These are phyloP conservation scores for Varanus komodoensis DNA, from an alignment of 2,113 vertebrate species.

Conservation along the genomic window DNA sequence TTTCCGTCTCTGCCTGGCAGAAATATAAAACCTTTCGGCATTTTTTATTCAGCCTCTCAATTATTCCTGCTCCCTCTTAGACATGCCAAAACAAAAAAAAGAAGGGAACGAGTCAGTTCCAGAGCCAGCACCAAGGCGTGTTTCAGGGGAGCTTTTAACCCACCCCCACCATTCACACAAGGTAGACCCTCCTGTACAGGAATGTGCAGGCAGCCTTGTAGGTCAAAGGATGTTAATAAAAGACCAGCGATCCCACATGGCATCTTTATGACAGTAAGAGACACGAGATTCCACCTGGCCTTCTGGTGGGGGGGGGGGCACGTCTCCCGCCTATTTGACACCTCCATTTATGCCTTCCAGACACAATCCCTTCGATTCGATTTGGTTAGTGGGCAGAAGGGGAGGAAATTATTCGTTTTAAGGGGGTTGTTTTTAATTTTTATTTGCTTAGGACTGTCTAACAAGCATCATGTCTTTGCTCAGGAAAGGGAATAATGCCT, in stretches of 20 bases:
- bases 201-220: conserved; percentile 56
- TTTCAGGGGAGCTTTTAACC: not conserved
- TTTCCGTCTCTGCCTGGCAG: conserved; percentile 60
- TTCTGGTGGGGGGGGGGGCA: conserved; percentile 47
- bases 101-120: conserved; percentile 33
- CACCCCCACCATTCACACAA: conserved; percentile 9
- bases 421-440: conserved; percentile 63
- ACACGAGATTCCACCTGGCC: conserved; percentile 71
- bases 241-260: not conserved
- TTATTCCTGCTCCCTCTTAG: conserved; percentile 43
- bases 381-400: conserved; percentile 76
- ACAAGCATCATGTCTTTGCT: conserved; percentile 82
- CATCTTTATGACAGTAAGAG: not conserved
- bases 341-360: conserved; percentile 72
- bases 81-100: conserved; percentile 40
- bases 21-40: conserved; percentile 58
- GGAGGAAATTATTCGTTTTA: conserved; percentile 77
- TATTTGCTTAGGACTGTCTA: conserved; percentile 77
- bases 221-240: conserved; percentile 57
- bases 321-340: conserved; percentile 67
- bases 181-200: conserved; percentile 35
- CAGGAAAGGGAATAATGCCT: conserved; percentile 78
- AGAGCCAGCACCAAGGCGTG: conserved; percentile 39
- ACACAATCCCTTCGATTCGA: conserved; percentile 73
- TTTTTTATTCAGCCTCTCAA: conserved; percentile 33